Evolutionary conservation across 2,113 vertebrate species (phyloP), one percentile per base, ranked within the genome.

Genomic region (Tachuris rubrigastra): DNA sequence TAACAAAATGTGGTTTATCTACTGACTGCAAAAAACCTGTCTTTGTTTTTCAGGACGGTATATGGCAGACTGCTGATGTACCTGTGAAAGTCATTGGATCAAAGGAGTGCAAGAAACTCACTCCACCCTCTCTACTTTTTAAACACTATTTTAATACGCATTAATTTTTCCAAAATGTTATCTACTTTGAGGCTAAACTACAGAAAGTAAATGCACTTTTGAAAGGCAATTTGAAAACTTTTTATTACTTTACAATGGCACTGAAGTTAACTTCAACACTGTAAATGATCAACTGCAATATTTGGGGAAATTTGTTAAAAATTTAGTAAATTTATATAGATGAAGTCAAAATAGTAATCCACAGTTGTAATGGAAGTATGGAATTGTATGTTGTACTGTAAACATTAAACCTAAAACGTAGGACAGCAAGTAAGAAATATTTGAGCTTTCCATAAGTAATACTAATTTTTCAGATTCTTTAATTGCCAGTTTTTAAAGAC

Each of bases 31-130:
- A 73, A 93, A 80, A 66, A 24, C 2, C 73, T 66, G 15, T 47
- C 86, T 97, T 66, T 98, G n/a, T 97, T 95, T 98, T 98, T 67
- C 93, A 99, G 99, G 99, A 79, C 98, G 99, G 37, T 99, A 99
- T 87, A 99, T 99, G 99, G 99, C 99, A 56, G 99, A 99, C 96
- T 99, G 98, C 97, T 99, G 98, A 99, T 95, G 74, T 39, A 92
- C 91, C 95, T 87, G 71, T 92, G 82, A 89, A 92, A 93, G 77
- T 82, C 88, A 35, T 85, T 56, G 53, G 62, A 95, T 96, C 77
- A 39, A 84, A 92, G 94, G 90, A 97, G 50, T 74, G 85, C 81
- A 96, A 96, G 90, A 89, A 50, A 86, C 83, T 90, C 86, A 90
- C 85, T 95, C 85, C 90, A 89, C 93, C 94, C 42, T 93, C 82